Evolutionary conservation across 2,113 vertebrate species (phyloP).

Genomic region (Phrynosoma blainvillii): DNA sequence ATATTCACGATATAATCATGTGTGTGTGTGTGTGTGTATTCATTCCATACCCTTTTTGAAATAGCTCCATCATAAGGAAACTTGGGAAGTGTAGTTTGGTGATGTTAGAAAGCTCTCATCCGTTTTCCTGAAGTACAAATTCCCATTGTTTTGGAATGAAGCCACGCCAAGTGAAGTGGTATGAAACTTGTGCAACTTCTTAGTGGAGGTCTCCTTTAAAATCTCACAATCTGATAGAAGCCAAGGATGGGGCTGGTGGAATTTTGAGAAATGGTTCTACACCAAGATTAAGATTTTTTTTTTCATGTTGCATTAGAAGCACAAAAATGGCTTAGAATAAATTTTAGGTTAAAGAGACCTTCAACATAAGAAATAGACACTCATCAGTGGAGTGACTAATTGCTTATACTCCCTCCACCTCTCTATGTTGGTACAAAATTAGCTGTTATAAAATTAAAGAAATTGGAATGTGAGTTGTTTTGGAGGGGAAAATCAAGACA

Average conservation of each 20-base stretch:
- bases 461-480: neutral
- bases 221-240: too few relatives aligned
- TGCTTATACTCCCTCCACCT: neutral
- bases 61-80: neutral
- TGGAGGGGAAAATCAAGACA: neutral
- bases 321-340: neutral
- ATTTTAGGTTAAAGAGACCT: neutral
- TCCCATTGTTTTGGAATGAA: too few relatives aligned
- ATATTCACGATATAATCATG: too few relatives aligned
- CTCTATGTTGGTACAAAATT: neutral
- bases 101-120: neutral
- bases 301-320: neutral
- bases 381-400: neutral
- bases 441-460: neutral
- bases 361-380: neutral
- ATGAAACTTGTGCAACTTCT: too few relatives aligned
- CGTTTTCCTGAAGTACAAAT: too few relatives aligned
- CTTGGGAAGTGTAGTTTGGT: too few relatives aligned
- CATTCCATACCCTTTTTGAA: neutral
- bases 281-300: too few relatives aligned
- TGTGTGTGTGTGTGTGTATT: too few relatives aligned
- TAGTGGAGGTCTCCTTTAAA: too few relatives aligned
- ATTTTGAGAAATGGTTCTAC: too few relatives aligned
- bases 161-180: too few relatives aligned
- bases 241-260: too few relatives aligned